Base-by-base conservation (phyloP, 2,888 invertebrate species). In the Andrena fulva region DNA sequence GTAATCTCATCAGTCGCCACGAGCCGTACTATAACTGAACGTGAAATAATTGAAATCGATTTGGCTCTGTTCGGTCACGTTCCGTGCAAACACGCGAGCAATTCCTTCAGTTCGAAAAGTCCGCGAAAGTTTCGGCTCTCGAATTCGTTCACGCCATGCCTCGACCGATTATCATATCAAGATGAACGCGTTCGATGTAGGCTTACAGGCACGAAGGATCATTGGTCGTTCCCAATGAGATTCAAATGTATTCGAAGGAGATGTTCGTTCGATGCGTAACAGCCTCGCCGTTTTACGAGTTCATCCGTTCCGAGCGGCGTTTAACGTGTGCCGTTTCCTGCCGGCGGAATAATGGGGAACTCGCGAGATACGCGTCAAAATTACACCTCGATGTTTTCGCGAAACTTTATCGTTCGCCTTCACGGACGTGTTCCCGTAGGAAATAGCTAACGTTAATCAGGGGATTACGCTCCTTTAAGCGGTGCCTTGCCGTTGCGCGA, bases 171-270 rank as follows among this genome's bases (percentile, higher is more conserved):
- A 60, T 74, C 59, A 62, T 63, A 88, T 89, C 90, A 90, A 84
- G 90, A 90, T 88, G 89, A 90, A 87, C 69, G 84, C 85, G 33
- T 63, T 87, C 64, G 56, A 71, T 78, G 74, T 90, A 85, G 84
- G 70, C 70, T 76, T 71, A 64, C 42, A 74, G 67, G 50, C 69
- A 42, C 52, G 31, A 12, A 35, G 24, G n/a, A 20, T 42, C 64
- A 71, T 59, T 74, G 12, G 27, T 27, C 62, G 59, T 63, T 66
- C 50, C 69, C 85, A 89, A 89, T 89, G 86, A 86, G 78, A 91
- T 90, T 90, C 84, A 90, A 91, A 91, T 90, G 87, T 90, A 90
- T 90, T 90, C 87, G 24, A 77, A 69, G 77, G 77, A 80, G 82
- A 87, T 85, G 82, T 82, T 87, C 82, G 84, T 82, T 84, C 75